Evolutionary conservation across 2,113 vertebrate species (phyloP), one percentile per base, ranked within the genome.

Genomic region (Oenanthe melanoleuca): DNA sequence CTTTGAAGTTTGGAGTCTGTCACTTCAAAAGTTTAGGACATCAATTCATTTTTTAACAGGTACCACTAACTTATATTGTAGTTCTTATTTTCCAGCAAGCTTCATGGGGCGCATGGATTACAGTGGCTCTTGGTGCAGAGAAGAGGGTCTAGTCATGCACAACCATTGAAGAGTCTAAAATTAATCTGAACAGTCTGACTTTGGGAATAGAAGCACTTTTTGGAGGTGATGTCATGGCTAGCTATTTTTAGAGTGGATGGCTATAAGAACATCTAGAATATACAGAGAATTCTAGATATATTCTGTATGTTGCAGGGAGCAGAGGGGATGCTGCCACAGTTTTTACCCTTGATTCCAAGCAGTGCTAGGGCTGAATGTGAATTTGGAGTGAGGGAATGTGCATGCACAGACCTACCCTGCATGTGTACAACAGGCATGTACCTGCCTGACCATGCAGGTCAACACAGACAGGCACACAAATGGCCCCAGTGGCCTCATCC

Each of bases 381-480:
- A 8, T 24, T 61, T n/a, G 17, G 9, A 63, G n/a, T 42, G 34
- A 8, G 40, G 1, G 1, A 14, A 8, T 26, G 31, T 57, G 31
- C 5, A 7, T 8, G 42, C 14, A 44, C 4, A 2, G 5, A 22
- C 22, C 13, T 5, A 6, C 31, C 24, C 44, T 2, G 4, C 40
- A 19, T 0, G 0, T 28, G 6, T 11, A 8, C 40, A 60, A 9
- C 49, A 49, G 11, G 21, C 3, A 2, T 6, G 1, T 15, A 18
- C 44, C 37, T 1, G 6, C 8, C 55, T 91, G 67, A 31, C 34
- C 83, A 24, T 0, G 1, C 14, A 44, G 63, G 42, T 60, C 63
- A 67, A 18, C 56, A 40, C 28, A 50, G 49, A 44, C 44, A 55
- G 25, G 17, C 33, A 79, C 31, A 6, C 9, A 50, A 28, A 28